phyloP scores from a whole-genome alignment of 2,113 vertebrate genomes.

The Xiphophorus hellerii region DNA sequence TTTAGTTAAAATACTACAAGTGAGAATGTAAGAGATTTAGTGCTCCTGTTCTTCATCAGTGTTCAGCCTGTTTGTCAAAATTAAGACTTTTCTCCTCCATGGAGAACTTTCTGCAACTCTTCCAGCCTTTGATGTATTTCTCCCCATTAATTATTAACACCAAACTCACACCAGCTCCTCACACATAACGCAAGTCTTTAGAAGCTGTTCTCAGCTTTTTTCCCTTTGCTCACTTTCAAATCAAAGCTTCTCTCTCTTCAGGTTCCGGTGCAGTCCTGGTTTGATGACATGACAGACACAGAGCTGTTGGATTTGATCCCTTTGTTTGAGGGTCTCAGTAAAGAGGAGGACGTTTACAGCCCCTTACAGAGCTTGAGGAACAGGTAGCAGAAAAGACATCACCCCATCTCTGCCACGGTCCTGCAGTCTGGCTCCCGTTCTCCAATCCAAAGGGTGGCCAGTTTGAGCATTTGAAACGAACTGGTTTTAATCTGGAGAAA shows the following conservation, averaged over 20 bases:
- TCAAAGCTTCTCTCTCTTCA: slow-evolving; percentile 55
- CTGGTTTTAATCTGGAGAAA: slow-evolving; percentile 9
- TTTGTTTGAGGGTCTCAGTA: slow-evolving; percentile 94
- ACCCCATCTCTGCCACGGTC: slow-evolving; percentile 15
- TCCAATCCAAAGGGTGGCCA: neutral
- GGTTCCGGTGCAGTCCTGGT: slow-evolving; percentile 99
- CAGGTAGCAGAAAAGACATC: slow-evolving; percentile 87
- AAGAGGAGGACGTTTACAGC: slow-evolving; percentile 92
- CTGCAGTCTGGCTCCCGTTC: slow-evolving; percentile 13
- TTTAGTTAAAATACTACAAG: neutral
- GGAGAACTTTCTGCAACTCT: slow-evolving; percentile 43
- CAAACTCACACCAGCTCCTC: slow-evolving; percentile 32
- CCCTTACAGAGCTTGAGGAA: slow-evolving; percentile 90
- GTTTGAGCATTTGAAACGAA: slow-evolving; percentile 34
- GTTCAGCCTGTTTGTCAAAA: slow-evolving; percentile 12
- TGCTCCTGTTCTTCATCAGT: neutral
- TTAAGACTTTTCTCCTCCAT: slow-evolving; percentile 27
- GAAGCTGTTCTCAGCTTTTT: neutral
- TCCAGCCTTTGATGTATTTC: slow-evolving; percentile 53
- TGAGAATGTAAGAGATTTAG: neutral
- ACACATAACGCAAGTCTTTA: slow-evolving; percentile 41
- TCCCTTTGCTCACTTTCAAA: slow-evolving; percentile 23
- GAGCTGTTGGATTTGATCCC: slow-evolving; percentile 97
- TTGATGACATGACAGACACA: slow-evolving; percentile 96
- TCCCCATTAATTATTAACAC: slow-evolving; percentile 65